A percentile compares a stretch with the other conserved stretches of the same genome.
phyloP scores from a whole-genome alignment of 2,888 invertebrate species.

The Adelognathus sp. region DNA sequence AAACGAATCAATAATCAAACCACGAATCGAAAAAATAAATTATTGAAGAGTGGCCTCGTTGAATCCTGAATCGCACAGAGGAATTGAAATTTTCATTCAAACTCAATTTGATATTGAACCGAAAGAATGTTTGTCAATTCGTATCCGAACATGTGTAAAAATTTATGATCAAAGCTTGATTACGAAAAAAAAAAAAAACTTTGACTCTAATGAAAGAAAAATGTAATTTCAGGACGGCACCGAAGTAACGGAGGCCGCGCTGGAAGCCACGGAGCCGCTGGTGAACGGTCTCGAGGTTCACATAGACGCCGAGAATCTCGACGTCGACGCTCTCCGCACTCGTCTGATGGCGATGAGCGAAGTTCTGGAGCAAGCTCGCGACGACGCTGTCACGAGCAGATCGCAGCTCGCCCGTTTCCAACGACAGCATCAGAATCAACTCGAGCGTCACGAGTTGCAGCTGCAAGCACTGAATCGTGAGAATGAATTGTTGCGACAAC shows the following conservation, averaged over 20 bases:
- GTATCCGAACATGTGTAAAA: no score
- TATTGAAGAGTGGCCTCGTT: no score
- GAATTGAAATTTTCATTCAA: no score
- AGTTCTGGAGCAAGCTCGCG: slow-evolving; percentile 76
- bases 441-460: slow-evolving; percentile 80
- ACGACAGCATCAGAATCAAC: slow-evolving; percentile 78
- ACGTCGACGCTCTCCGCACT: slow-evolving; percentile 71
- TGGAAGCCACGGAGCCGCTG: slow-evolving; percentile 76
- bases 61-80: no score
- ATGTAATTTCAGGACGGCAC: slow-evolving; percentile 68
- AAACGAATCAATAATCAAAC: no score
- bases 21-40: no score
- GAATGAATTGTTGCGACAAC: slow-evolving; percentile 92
- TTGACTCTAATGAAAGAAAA: no score
- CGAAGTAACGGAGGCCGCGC: slow-evolving; percentile 74
- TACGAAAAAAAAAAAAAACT: neutral
- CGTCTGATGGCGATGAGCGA: slow-evolving; percentile 74
- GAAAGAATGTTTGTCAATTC: no score
- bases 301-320: slow-evolving; percentile 69
- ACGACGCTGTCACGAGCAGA: slow-evolving; percentile 76
- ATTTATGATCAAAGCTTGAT: neutral
- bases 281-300: slow-evolving; percentile 66
- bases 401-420: slow-evolving; percentile 76
- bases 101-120: no score
- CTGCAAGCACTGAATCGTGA: slow-evolving; percentile 87